A percentile compares a stretch with the other conserved stretches of the same genome.
Conservation (phyloP, 2,113 vertebrate species). For the Pachyramphus minor region DNA sequence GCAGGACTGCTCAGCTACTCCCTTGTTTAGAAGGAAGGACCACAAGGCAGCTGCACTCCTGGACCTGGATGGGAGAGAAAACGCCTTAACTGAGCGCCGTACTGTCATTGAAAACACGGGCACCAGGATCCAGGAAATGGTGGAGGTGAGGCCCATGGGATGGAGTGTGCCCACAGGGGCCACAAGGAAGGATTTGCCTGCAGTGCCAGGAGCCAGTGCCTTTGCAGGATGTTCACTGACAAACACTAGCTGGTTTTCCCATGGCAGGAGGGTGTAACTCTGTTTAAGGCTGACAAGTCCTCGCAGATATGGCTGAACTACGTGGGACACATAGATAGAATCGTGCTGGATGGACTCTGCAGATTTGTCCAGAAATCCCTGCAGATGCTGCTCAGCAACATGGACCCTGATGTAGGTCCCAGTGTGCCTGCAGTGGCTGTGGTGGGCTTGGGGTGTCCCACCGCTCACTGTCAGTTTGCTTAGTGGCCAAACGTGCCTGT, state of each 20-base stretch:
- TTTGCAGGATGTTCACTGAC: neutral
- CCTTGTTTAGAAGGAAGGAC: slow-evolving; percentile 75
- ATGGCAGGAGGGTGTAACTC: slow-evolving; percentile 74
- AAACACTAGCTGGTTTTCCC: fast-evolving
- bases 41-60: slow-evolving; percentile 65
- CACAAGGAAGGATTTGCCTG: fast-evolving
- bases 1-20: slow-evolving; percentile 70
- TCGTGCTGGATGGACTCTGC: slow-evolving; percentile 69
- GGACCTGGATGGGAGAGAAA: slow-evolving; percentile 62
- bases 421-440: fast-evolving
- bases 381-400: slow-evolving; percentile 73
- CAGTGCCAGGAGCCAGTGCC: fast-evolving
- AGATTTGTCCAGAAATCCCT: slow-evolving; percentile 67
- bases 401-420: slow-evolving; percentile 51
- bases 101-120: slow-evolving; percentile 3
- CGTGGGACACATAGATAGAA: slow-evolving; percentile 48
- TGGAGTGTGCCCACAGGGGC: fast-evolving
- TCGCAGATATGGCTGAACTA: slow-evolving; percentile 69
- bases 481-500: fast-evolving
- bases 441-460: fast-evolving
- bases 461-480: fast-evolving
- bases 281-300: slow-evolving; percentile 57
- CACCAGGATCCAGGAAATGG: slow-evolving; percentile 55
- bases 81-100: slow-evolving; percentile 52
- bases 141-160: slow-evolving; percentile 52